These are phyloP conservation scores for Vandiemenella viatica DNA, from an alignment of 2,888 invertebrate genomes.

Conservation along the genomic window DNA sequence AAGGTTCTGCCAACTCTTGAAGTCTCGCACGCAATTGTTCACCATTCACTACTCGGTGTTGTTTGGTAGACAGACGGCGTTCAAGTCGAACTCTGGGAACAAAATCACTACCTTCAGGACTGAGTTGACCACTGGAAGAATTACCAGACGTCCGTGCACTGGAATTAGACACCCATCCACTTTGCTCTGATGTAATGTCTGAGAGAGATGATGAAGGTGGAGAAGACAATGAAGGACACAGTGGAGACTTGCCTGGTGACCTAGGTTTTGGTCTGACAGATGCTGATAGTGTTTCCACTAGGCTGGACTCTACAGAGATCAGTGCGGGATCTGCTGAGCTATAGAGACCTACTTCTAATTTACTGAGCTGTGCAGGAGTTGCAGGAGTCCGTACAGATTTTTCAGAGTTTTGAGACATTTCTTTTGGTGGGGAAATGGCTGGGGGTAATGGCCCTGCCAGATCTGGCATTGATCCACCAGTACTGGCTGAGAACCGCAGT, in stretches of 20 bases:
- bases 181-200: conserved; percentile 56
- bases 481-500: conserved; percentile 33
- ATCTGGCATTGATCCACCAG: conserved; percentile 58
- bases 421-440: conserved; percentile 24
- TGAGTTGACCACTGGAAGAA: conserved; percentile 28
- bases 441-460: conserved; percentile 34
- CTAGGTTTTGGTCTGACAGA: conserved; percentile 13
- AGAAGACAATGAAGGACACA: conserved; percentile 10
- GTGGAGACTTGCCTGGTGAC: conserved; percentile 11
- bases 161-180: conserved; percentile 70
- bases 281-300: conserved; percentile 12
- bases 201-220: conserved; percentile 23
- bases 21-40: conserved; percentile 50
- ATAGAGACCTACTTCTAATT: conserved; percentile 20
- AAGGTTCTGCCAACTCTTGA: conserved; percentile 38
- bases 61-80: conserved; percentile 3
- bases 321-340: conserved; percentile 21
- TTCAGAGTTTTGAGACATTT: neutral
- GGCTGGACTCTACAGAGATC: conserved; percentile 19
- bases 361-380: conserved; percentile 14
- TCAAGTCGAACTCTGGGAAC: conserved; percentile 2
- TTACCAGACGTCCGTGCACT: conserved; percentile 36
- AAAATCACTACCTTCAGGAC: conserved; percentile 19
- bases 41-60: conserved; percentile 27
- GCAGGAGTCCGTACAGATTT: neutral